phyloP scores from a whole-genome alignment of 2,113 vertebrate species.

The Oncorhynchus mykiss region DNA sequence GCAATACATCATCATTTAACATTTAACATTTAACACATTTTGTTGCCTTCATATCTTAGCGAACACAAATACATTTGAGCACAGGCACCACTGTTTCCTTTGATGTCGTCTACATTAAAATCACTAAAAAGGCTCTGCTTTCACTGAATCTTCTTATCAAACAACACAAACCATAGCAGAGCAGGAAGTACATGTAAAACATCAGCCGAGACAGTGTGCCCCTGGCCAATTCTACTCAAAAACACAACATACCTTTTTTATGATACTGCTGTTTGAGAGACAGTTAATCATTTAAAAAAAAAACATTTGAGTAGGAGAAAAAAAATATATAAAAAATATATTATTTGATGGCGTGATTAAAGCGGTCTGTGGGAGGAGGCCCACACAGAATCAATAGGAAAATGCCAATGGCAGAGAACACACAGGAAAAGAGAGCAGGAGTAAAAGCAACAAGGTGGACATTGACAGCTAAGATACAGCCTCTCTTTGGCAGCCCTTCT shows the following conservation, averaged over 20 bases:
- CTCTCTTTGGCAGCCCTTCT: background rate
- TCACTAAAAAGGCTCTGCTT: conserved; percentile 41
- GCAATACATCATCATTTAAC: background rate
- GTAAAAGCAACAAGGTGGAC: background rate
- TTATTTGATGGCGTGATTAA: background rate
- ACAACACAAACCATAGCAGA: conserved; percentile 49
- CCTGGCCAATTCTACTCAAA: conserved; percentile 51
- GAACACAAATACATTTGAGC: background rate
- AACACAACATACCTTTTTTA: conserved; percentile 47
- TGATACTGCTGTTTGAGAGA: conserved; percentile 49
- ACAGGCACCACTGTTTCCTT: conserved; percentile 32
- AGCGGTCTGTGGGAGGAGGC: background rate
- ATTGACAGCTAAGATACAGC: background rate
- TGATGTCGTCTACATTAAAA: conserved; percentile 39
- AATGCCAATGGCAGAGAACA: background rate
- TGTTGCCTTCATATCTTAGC: conserved; percentile 14
- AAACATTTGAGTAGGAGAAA: background rate
- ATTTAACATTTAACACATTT: background rate
- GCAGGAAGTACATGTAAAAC: conserved; percentile 39
- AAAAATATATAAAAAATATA: background rate
- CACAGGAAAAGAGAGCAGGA: background rate
- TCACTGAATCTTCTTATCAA: conserved; percentile 56
- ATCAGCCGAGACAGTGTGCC: conserved; percentile 27
- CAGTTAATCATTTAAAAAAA: background rate
- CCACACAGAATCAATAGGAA: background rate